Evolutionary conservation across 2,113 vertebrate genomes (phyloP), one percentile per base, ranked within the genome.

Genomic region (Noturus placidus): DNA sequence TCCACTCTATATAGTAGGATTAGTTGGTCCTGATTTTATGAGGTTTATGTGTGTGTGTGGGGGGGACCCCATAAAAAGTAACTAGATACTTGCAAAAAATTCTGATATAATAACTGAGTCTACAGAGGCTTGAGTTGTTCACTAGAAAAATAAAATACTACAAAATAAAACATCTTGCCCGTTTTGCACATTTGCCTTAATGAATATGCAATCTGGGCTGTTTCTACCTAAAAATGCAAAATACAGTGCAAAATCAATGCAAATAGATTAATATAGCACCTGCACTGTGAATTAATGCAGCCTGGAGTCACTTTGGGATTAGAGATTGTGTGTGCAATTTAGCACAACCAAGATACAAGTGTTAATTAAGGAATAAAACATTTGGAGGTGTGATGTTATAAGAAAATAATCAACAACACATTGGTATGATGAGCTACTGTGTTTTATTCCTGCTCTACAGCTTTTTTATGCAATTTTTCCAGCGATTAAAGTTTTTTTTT

Each of bases 161-260:
- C n/a, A 35, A 33, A 80, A 80, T 80, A 22, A 56, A 80, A 80
- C 77, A 80, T 80, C 30, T 56, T 57, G 52, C 27, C 50, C 22
- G 1, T 54, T 78, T 78, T 78, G 50, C 27, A 79, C 30, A n/a
- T 56, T 79, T 56, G n/a, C 7, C 25, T 52, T 80, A 80, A 80
- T 80, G 52, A 80, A 80, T 57, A 56, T 56, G 77, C 77, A 54
- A 15, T 20, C 77, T 20, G 77, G 17, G 8, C n/a, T 0, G n/a
- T 57, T 80, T 10, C 10, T 50, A 3, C 17, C 1, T 54, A 15
- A 52, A 52, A 54, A 78, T 30, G 27, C 17, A 56, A 80, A 57
- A 22, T 78, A 5, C 8, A 2, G n/a, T 56, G 19, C 77, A 80
- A 56, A 54, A 78, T 52, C 50, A 54, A 19, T 33, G 15, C 50